Conservation (phyloP, 1,140 invertebrate species). For the Hylaeus anthracinus region DNA sequence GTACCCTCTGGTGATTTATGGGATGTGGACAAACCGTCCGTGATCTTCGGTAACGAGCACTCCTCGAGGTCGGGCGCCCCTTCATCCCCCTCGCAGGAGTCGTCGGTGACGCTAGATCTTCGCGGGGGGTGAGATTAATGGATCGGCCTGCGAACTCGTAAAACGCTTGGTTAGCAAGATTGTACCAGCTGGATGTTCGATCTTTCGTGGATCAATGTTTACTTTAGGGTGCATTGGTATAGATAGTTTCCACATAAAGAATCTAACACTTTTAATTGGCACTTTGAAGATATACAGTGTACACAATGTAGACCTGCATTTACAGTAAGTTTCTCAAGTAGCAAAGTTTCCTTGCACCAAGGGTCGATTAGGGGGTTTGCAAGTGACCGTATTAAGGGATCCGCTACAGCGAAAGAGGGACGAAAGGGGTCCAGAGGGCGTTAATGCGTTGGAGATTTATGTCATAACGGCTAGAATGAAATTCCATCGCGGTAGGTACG, state of each 20-base stretch:
- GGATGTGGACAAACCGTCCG: not conserved
- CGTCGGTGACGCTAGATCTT: slow-evolving; percentile 12
- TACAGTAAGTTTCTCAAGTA: no score
- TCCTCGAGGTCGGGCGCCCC: slow-evolving; percentile 4
- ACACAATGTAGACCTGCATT: no score
- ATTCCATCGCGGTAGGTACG: slow-evolving; percentile 70
- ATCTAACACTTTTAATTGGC: no score
- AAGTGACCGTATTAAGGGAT: slow-evolving; percentile 59
- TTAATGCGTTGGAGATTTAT: slow-evolving; percentile 73
- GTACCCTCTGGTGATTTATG: slow-evolving; percentile 24
- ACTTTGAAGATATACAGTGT: no score
- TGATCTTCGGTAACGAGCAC: slow-evolving; percentile 1
- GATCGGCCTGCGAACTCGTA: not conserved
- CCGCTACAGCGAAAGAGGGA: slow-evolving; percentile 24
- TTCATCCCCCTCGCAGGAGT: not conserved
- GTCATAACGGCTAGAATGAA: slow-evolving; percentile 67
- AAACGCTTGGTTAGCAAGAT: not conserved
- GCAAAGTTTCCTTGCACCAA: no score
- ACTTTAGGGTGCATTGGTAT: not conserved
- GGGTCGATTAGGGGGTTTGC: not conserved
- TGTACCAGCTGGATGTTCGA: not conserved
- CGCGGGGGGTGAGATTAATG: not conserved
- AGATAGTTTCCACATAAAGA: no score
- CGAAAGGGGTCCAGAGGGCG: slow-evolving; percentile 50
- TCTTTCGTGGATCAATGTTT: not conserved